Evolutionary conservation across 2,888 invertebrate species (phyloP), one percentile per base, ranked within the genome.

Genomic region (Euproctis similis): DNA sequence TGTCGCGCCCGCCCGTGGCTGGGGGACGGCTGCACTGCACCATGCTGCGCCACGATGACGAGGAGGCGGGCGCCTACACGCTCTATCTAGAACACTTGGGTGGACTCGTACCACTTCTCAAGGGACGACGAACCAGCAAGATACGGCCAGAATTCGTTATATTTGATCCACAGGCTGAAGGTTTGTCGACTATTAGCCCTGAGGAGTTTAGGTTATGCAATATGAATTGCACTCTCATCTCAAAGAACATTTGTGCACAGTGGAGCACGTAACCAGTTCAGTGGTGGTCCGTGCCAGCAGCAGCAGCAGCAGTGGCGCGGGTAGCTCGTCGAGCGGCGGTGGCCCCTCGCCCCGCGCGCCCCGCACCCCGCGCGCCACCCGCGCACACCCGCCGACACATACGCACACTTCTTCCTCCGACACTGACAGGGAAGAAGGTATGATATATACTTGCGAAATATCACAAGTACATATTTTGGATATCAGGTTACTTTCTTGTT

Each of bases 101-200:
- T 2, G 98, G 98, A 1, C 86, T 98, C 25, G 96, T 99, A 42
- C 98, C 99, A 0, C 86, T 99, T 30, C 87, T 99, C 8, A 97
- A 98, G 67, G 98, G 98, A 11, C 93, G 97, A 53, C 85, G 98
- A 37, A 97, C 96, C 36, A 97, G 97, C 72, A 98, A 98, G 82
- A 94, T 99, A 44, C 88, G 97, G 30, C 98, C 98, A 0, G 98
- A 98, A 76, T 99, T 99, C 74, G 96, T 98, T 32, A 98, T 99
- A 58, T 96, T 94, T 66, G 96, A 96, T 76, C 96, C 96, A 1
- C 94, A 96, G 75, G 89, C 88, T 19, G 92, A 92, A 82, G 93
- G 93, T 89, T 65, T 17, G 21, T 26, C 3, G 3, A n/a, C 19
- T 3, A 19, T 14, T n/a, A n/a, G n/a, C n/a, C n/a, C n/a, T n/a